phyloP scores from a whole-genome alignment of 2,113 vertebrate species.

The Dromiciops gliroides region DNA sequence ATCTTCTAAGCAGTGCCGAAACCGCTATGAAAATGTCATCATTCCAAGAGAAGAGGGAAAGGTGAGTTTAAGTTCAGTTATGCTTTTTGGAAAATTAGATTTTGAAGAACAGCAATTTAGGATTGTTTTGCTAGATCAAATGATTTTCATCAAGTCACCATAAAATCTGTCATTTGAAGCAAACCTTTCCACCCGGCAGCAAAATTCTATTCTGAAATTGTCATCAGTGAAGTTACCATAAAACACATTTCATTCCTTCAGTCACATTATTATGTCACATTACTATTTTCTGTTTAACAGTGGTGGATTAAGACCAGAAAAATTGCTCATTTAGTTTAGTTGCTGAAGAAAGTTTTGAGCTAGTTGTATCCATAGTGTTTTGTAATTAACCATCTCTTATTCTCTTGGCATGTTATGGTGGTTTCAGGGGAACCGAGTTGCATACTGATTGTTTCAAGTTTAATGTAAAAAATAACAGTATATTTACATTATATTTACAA shows the following conservation, averaged over 20 bases:
- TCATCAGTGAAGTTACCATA: not conserved
- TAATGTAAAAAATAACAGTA: not conserved
- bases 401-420: not conserved
- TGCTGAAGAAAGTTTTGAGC: not conserved
- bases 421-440: not conserved
- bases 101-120: not conserved
- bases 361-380: fast-evolving
- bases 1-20: slow-evolving; percentile 91
- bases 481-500: fast-evolving
- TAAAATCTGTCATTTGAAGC: not conserved
- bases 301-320: not conserved
- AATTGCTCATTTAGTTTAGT: not conserved
- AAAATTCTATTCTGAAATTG: not conserved
- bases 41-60: slow-evolving; percentile 91
- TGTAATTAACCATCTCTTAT: not conserved
- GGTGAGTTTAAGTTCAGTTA: slow-evolving; percentile 75
- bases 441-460: not conserved
- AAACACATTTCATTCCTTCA: not conserved
- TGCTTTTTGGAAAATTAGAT: not conserved
- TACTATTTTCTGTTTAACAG: not conserved
- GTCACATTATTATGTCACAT: not conserved
- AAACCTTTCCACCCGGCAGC: not conserved
- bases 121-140: not conserved
- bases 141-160: not conserved
- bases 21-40: slow-evolving; percentile 88